Evolutionary conservation across 2,797 vertebrate species (phyloP), one percentile per base, ranked within the genome.

Genomic region (Manis pentadactyla): DNA sequence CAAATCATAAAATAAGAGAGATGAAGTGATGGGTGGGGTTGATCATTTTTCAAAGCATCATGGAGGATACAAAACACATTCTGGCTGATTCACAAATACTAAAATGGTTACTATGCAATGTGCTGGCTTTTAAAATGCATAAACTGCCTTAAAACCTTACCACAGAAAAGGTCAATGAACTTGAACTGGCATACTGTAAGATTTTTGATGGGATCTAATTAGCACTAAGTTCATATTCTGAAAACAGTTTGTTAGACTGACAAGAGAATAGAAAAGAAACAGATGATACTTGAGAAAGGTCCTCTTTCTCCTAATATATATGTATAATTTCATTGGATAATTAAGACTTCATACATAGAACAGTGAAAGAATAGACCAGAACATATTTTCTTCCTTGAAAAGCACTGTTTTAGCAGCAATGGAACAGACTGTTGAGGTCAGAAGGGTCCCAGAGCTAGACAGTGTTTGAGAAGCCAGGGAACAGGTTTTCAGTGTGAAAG

Each of bases 401-500:
- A 87, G 18, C 82, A 74, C 64, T 66, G 21, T 84, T 94, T 90
- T 74, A 90, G 57, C 95, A 94, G 42, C 88, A 63, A 46, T 46
- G 39, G 88, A 97, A 96, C 97, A 98, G 97, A 95, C 90, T 97
- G 97, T 12, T 63, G 51, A 84, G 96, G 95, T 97, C 96, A 95
- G 55, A 39, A 73, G 64, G 83, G 94, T 97, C 96, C 2, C 1
- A 29, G 97, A 98, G 97, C 97, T 97, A 97, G 96, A 98, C 96
- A 5, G 46, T 84, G 46, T 86, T 93, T 89, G 66, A 1, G 14
- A 91, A 97, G 74, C 37, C 74, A 91, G 42, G 15, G 78, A 95
- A 96, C 95, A 95, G 90, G 94, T 95, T 95, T 96, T 21, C 46
- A 37, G 69, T 59, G 66, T 94, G 95, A 95, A 97, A 95, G 92